Conservation (phyloP, 2,888 invertebrate species). For the Timema podura region DNA sequence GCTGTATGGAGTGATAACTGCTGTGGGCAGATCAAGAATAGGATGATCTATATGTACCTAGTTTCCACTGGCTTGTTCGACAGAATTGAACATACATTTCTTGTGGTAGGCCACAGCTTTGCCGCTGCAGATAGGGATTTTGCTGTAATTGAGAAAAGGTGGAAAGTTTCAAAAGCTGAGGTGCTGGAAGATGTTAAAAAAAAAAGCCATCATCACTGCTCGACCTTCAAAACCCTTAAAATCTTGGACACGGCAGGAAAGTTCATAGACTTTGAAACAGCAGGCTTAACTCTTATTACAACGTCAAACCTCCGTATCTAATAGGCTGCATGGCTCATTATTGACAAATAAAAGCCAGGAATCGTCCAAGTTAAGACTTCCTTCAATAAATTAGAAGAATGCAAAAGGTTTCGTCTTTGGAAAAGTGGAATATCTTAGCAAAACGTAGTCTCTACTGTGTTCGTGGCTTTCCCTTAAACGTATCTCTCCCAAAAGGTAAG, state of each 20-base stretch:
- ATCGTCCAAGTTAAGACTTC: too few species aligned
- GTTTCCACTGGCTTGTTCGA: conserved; percentile 20
- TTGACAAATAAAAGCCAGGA: too few species aligned
- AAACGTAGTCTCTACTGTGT: too few species aligned
- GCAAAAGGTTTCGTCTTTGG: too few species aligned
- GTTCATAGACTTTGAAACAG: background rate
- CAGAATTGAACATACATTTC: conserved; percentile 24
- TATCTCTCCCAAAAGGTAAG: too few species aligned
- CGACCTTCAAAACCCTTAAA: background rate
- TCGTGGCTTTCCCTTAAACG: too few species aligned
- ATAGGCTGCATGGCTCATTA: too few species aligned
- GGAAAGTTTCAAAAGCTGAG: conserved; percentile 21
- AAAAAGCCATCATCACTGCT: background rate
- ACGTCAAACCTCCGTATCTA: too few species aligned
- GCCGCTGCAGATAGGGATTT: conserved; percentile 32
- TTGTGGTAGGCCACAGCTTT: conserved; percentile 32
- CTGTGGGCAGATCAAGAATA: conserved; percentile 18
- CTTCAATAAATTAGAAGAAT: too few species aligned
- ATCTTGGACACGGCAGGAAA: too few species aligned
- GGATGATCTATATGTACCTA: conserved; percentile 12
- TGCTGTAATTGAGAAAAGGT: conserved; percentile 31
- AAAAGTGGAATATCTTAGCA: too few species aligned
- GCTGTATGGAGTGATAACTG: conserved; percentile 16
- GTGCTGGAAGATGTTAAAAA: background rate
- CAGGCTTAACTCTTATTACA: too few species aligned